Conservation (phyloP, 2,113 vertebrate genomes). For the Sapajus apella region DNA sequence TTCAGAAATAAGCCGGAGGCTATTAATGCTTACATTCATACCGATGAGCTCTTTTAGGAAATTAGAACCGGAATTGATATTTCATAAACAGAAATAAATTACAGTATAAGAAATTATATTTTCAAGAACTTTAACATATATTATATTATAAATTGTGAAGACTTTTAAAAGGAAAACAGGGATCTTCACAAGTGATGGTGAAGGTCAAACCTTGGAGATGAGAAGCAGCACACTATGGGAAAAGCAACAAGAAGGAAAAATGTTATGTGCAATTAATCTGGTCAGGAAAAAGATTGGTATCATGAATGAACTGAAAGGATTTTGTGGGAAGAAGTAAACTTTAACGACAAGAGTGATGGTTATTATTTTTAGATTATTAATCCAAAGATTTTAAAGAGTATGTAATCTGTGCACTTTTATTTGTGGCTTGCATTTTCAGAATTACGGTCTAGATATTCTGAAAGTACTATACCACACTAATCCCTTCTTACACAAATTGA, state of each 20-base stretch:
- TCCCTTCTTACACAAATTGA: not conserved
- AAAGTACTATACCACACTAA: not conserved
- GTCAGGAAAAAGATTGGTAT: not conserved
- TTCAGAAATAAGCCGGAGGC: not conserved
- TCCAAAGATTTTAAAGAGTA: not conserved
- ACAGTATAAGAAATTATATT: not conserved
- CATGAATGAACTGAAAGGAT: not conserved
- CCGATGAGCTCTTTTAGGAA: not conserved
- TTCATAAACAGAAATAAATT: not conserved
- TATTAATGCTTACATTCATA: not conserved
- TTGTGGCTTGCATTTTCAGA: not conserved
- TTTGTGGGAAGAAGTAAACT: not conserved
- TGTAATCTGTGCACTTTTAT: not conserved
- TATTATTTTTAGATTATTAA: slow-evolving; percentile 5
- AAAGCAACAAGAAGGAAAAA: not conserved
- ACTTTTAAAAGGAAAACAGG: not conserved
- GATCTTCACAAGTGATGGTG: not conserved
- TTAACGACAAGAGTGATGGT: not conserved
- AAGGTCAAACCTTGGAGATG: not conserved
- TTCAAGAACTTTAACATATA: not conserved
- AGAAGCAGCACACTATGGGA: not conserved
- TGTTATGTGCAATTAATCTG: not conserved
- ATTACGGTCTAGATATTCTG: not conserved
- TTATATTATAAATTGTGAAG: not conserved
- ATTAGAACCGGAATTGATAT: not conserved